phyloP scores from a whole-genome alignment of 64 coral and sea anemone species.

The Dendronephthya gigantea region DNA sequence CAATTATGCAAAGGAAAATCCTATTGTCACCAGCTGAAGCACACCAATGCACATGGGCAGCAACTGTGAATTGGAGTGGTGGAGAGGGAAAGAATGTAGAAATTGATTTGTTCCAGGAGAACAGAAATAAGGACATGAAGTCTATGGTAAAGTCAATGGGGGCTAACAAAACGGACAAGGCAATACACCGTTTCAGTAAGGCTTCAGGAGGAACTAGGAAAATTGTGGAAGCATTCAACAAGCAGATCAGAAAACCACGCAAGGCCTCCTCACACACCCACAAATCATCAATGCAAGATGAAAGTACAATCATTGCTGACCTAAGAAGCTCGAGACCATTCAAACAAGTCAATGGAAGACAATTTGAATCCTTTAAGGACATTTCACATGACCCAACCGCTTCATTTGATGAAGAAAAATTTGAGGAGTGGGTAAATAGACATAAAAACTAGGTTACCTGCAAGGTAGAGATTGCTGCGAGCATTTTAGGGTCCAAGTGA shows the following conservation, averaged over 20 bases:
- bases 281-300: neutral
- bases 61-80: neutral
- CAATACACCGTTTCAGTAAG: neutral
- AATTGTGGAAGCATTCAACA: neutral
- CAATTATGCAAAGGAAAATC: neutral
- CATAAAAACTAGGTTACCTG: no score
- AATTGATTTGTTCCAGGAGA: no score
- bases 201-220: neutral
- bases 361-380: no score
- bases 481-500: no score
- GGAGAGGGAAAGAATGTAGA: neutral
- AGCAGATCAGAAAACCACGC: neutral
- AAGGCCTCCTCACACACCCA: neutral
- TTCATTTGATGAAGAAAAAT: no score
- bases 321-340: neutral
- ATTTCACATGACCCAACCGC: no score
- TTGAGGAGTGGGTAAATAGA: no score
- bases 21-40: neutral
- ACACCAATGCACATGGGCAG: constrained; percentile 13
- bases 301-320: neutral
- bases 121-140: no score
- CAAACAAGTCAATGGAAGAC: no score
- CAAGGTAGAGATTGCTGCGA: no score
- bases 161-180: no score
- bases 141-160: no score